These are phyloP conservation scores for Oscheius sp. DNA, from an alignment of 1,140 invertebrate genomes.

Conservation along the genomic window DNA sequence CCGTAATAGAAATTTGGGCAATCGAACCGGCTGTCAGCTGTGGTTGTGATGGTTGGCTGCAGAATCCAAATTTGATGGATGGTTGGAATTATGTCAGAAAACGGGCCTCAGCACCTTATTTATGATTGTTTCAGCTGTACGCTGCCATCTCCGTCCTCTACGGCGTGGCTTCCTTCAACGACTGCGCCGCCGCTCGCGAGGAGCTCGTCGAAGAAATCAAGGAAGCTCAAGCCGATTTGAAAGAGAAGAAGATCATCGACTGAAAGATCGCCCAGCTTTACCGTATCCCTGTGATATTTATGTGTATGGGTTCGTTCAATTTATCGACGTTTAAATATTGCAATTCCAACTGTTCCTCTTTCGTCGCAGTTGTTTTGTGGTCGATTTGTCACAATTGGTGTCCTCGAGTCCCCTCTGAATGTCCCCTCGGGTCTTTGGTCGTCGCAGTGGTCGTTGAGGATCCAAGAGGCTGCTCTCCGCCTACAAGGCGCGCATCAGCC, in stretches of 20 bases:
- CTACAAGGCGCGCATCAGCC: too few relatives aligned
- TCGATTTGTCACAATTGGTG: too few relatives aligned
- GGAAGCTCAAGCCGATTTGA: conserved; percentile 34
- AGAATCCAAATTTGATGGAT: too few relatives aligned
- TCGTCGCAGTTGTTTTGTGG: too few relatives aligned
- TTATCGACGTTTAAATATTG: neutral
- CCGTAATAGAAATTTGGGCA: too few relatives aligned
- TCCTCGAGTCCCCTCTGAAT: neutral
- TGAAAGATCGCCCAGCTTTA: neutral
- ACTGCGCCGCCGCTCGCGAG: conserved; percentile 26
- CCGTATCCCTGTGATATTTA: neutral
- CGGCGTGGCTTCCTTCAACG: conserved; percentile 44
- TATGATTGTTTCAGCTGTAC: conserved; percentile 40
- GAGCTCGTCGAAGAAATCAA: conserved; percentile 40
- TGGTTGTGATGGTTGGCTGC: too few relatives aligned
- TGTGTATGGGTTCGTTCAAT: neutral
- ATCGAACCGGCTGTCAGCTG: too few relatives aligned
- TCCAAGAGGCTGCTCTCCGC: too few relatives aligned
- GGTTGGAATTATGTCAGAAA: too few relatives aligned
- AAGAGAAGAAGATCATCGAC: conserved; percentile 13
- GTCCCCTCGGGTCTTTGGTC: neutral
- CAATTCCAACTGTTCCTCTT: neutral
- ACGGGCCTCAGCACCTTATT: too few relatives aligned
- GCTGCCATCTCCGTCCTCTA: conserved; percentile 30
- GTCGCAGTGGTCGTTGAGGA: neutral